Percentiles rank a stretch among this genome's conserved stretches.
Evolutionary conservation across 2,113 vertebrate species (phyloP).

Genomic region (Odocoileus virginianus): DNA sequence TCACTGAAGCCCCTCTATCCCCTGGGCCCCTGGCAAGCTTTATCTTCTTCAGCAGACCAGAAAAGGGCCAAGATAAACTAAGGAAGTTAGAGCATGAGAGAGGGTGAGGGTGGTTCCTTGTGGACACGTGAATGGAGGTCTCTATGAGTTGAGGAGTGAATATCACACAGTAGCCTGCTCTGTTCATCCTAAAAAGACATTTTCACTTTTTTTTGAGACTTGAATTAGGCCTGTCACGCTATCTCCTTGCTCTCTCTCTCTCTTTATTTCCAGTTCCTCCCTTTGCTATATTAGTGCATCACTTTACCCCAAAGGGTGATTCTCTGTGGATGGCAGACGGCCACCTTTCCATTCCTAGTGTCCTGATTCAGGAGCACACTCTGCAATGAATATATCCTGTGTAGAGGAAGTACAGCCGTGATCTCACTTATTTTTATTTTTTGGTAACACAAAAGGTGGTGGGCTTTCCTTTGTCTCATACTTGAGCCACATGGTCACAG

Average conservation of each 20-base stretch:
- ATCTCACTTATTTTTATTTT: neutral
- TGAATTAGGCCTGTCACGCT: neutral
- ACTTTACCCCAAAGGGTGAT: neutral
- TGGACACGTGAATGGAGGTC: neutral
- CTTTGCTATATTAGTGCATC: neutral
- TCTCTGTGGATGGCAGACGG: neutral
- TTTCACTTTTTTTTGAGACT: neutral
- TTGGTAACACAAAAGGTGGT: neutral
- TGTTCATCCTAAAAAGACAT: neutral
- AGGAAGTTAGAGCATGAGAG: neutral
- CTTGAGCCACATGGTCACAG: neutral
- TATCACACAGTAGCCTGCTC: neutral
- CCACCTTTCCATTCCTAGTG: neutral
- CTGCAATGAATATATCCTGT: accelerated
- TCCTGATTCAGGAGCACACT: neutral
- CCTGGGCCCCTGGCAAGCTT: neutral
- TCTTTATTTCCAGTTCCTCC: neutral
- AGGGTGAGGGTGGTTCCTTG: neutral
- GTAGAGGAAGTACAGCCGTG: neutral
- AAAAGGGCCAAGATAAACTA: neutral
- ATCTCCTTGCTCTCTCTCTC: neutral
- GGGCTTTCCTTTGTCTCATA: accelerated
- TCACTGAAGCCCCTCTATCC: neutral
- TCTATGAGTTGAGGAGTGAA: accelerated
- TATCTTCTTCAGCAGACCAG: neutral